Evolutionary conservation across 2,888 invertebrate genomes (phyloP).

Genomic region (Drosophila multiciliata): DNA sequence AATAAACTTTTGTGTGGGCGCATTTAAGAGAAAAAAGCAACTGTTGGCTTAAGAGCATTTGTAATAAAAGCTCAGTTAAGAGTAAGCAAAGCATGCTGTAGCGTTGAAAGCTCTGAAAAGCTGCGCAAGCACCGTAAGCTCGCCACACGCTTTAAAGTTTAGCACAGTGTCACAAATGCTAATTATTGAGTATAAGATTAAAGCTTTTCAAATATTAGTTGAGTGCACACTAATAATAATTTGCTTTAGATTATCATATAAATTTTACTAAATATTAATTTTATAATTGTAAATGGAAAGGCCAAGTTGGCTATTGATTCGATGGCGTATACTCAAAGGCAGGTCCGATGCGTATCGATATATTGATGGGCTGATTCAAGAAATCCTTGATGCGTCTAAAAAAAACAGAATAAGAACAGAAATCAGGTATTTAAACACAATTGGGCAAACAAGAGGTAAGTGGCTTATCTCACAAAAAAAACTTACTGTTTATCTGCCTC

Average conservation of each 20-base stretch:
- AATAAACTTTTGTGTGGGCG: conserved; percentile 70
- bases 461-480: conserved; percentile 52
- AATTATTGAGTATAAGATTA: background rate
- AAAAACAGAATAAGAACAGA: background rate
- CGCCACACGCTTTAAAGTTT: conserved; percentile 7
- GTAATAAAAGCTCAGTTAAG: conserved; percentile 1
- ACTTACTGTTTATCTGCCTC: conserved; percentile 79
- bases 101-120: conserved; percentile 13
- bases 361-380: conserved; percentile 58
- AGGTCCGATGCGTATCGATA: conserved; percentile 65
- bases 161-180: conserved; percentile 1
- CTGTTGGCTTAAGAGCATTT: conserved; percentile 36
- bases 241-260: background rate
- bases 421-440: conserved; percentile 1
- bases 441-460: conserved; percentile 32
- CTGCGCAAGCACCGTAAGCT: conserved; percentile 2
- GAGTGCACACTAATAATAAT: background rate
- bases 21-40: conserved; percentile 49
- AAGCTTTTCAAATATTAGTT: background rate
- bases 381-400: conserved; percentile 52
- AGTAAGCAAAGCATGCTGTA: conserved; percentile 4
- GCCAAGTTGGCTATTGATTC: conserved; percentile 26
- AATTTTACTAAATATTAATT: background rate
- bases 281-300: background rate
- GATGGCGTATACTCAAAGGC: conserved; percentile 63